Conservation (phyloP, 2,888 invertebrate species). For the Colletes collaris region DNA sequence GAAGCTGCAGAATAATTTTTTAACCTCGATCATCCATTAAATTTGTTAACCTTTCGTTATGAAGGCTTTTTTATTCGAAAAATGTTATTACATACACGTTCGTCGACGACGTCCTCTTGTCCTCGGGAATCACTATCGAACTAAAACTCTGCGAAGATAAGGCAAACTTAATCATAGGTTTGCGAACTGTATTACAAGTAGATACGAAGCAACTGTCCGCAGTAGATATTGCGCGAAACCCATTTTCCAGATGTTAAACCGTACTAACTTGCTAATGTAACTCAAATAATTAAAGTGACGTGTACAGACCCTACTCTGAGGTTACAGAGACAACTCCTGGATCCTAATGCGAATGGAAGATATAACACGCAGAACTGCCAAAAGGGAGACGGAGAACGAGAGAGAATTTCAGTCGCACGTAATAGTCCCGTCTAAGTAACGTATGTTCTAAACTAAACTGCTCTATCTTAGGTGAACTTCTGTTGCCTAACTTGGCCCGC, state of each 20-base stretch:
- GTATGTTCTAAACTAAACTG: constrained; percentile 48
- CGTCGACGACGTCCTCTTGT: too few species aligned
- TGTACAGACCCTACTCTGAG: constrained; percentile 50
- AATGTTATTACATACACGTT: too few species aligned
- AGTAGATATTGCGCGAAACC: constrained; percentile 55
- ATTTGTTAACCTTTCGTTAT: too few species aligned
- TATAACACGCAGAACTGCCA: constrained; percentile 35
- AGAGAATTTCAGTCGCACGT: constrained; percentile 45
- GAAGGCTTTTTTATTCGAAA: too few species aligned
- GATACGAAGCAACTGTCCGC: constrained; percentile 48
- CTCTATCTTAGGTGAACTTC: constrained; percentile 36
- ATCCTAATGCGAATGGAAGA: constrained; percentile 54
- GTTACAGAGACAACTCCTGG: constrained; percentile 54
- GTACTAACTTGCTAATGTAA: constrained; percentile 66
- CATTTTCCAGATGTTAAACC: constrained; percentile 68
- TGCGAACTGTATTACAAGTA: constrained; percentile 33
- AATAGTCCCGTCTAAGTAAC: constrained; percentile 47
- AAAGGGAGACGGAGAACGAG: not conserved
- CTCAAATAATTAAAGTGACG: constrained; percentile 70
- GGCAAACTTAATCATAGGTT: constrained; percentile 37
- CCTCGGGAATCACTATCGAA: constrained; percentile 13
- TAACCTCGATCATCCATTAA: too few species aligned
- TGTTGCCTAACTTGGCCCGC: constrained; percentile 9
- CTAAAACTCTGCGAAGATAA: constrained; percentile 30
- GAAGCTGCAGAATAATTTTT: constrained; percentile 19